Base-by-base conservation (phyloP, 1,140 invertebrate genomes). In the Scaptomyza pallida region DNA sequence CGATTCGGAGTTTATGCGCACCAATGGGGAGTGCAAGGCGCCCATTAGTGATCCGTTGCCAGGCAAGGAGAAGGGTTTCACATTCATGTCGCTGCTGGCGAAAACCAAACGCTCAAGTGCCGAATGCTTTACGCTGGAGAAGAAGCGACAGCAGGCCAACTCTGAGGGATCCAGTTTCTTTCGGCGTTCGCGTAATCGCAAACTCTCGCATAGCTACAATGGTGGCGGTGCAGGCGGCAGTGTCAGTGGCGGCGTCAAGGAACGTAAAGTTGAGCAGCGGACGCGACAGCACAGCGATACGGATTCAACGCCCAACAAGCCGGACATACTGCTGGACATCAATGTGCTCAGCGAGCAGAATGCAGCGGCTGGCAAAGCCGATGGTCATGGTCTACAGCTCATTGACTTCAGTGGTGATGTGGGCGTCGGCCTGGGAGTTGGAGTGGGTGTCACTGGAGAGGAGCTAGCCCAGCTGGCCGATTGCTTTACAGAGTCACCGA, bases 191-290 rank as follows among this genome's bases (percentile, higher is more conserved):
- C 78, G 88, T 12, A 91, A 90, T 61, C 78, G 90, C 40, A 91
- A 91, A 52, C 60, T 91, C 4, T 91, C 90, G 12, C 90, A 89
- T 30, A 91, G 90, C 68, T 91, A 91, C 64, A 91, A 91, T 69
- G 90, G 90, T 23, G 76, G 90, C 19, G 76, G 60, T 19, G 60
- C 57, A 5, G 63, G 51, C n/a, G 23, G 19, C 23, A 56, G 52
- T 26, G 45, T 26, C 60, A 33, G 56, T 17, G 79, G 79, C 44
- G 73, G 77, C 62, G 72, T 62, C 50, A 83, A 72, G 60, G 76
- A 79, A 71, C 78, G 75, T 51, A 90, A 85, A 63, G 50, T 71
- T 64, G 90, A 90, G 60, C 55, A 69, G 56, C 76, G 78, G 48
- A 63, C 75, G 17, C 61, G 88, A 10, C 85, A 91, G 48, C 90